A percentile compares a stretch with the other conserved stretches of the same genome.
These are phyloP conservation scores for Scelioninae gen. 2 DNA, from an alignment of 2,888 invertebrate genomes.

Conservation along the genomic window DNA sequence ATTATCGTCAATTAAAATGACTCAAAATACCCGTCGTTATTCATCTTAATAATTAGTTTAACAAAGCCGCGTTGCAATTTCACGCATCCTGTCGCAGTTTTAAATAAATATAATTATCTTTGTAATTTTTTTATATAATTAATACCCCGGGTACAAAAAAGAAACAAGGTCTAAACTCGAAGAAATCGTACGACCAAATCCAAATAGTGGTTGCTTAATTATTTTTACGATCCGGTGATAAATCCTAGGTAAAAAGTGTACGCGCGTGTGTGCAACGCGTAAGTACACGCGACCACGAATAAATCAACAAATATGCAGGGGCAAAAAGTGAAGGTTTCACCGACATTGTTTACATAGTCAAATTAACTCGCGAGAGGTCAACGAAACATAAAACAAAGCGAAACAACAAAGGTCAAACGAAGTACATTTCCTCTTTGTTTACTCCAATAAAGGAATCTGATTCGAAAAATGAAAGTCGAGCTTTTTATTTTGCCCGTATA, in stretches of 20 bases:
- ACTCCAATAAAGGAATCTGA: too few relatives aligned
- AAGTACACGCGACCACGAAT: too few relatives aligned
- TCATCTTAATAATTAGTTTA: neutral
- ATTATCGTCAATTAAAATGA: neutral
- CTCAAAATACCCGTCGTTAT: slow-evolving; percentile 2
- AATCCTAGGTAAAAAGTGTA: neutral
- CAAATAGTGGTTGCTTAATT: neutral
- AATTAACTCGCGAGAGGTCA: too few relatives aligned
- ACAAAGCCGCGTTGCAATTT: neutral
- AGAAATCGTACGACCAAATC: neutral
- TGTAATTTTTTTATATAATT: slow-evolving; percentile 1
- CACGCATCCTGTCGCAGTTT: neutral
- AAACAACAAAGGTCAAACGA: too few relatives aligned
- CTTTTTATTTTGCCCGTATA: too few relatives aligned
- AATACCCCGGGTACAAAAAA: neutral
- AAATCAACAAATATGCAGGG: too few relatives aligned
- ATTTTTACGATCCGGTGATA: neutral
- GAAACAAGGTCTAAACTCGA: neutral
- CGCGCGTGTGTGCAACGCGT: too few relatives aligned
- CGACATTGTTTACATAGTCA: too few relatives aligned
- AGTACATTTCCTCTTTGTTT: too few relatives aligned
- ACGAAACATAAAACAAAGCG: too few relatives aligned
- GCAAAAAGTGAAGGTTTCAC: too few relatives aligned
- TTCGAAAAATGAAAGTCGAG: too few relatives aligned
- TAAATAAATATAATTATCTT: neutral